A percentile compares a stretch with the other conserved stretches of the same genome.
These are phyloP conservation scores for Pao palembangensis DNA, from an alignment of 2,113 vertebrate genomes.

Conservation along the genomic window DNA sequence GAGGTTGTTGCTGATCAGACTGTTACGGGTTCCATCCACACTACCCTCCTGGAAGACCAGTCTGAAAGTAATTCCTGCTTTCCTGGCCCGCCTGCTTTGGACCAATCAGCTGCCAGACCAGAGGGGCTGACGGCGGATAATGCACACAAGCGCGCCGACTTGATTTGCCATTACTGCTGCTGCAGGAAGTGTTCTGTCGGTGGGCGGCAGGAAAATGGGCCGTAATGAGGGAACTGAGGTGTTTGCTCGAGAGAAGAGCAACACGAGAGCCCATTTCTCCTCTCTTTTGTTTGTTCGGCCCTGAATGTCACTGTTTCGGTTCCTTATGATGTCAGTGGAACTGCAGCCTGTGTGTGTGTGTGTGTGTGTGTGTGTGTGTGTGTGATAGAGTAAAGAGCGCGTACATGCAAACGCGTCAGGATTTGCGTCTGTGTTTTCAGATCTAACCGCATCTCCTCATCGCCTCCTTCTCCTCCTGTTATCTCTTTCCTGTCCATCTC, in stretches of 20 bases:
- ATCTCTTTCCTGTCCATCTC: constrained; percentile 22
- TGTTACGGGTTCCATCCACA: background rate
- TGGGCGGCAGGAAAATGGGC: constrained; percentile 45
- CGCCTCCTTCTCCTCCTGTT: constrained; percentile 1
- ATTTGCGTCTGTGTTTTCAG: constrained; percentile 10
- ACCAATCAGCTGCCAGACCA: background rate
- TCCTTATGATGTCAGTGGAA: constrained; percentile 40
- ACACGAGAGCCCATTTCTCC: constrained; percentile 50
- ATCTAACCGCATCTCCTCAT: constrained; percentile 37
- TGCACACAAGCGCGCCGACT: constrained; percentile 43
- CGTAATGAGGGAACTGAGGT: constrained; percentile 63
- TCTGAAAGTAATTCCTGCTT: background rate
- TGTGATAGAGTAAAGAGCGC: background rate
- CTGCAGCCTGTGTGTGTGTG: constrained; percentile 1
- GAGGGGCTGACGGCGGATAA: constrained; percentile 35
- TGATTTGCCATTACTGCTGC: constrained; percentile 55
- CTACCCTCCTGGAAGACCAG: background rate
- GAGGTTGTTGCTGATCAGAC: no score
- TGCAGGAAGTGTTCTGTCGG: constrained; percentile 36
- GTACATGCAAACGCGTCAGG: constrained; percentile 11
- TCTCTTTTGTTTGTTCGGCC: constrained; percentile 50
- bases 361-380: constrained; percentile 4
- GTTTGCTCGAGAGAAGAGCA: constrained; percentile 41
- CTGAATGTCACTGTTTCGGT: constrained; percentile 35
- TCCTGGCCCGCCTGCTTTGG: constrained; percentile 3